A percentile compares a stretch with the other conserved stretches of the same genome.
Evolutionary conservation across 2,797 vertebrate species (phyloP).

Genomic region (Labeo calbasu): DNA sequence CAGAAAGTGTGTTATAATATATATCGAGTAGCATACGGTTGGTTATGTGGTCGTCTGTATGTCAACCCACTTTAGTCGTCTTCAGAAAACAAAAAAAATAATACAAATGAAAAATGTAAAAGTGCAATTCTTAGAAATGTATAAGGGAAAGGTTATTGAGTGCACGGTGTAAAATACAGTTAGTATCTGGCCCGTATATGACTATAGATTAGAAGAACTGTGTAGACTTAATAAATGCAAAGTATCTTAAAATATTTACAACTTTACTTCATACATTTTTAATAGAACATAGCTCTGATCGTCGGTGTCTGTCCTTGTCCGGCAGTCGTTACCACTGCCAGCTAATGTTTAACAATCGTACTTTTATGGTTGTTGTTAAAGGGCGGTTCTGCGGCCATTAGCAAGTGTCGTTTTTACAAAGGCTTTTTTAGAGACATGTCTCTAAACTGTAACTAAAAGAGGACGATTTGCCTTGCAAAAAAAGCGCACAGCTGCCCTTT

Average conservation of each 20-base stretch:
- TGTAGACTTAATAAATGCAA: neutral
- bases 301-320: neutral
- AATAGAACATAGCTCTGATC: neutral
- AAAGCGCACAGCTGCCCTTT: constrained; percentile 80
- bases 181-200: too few species aligned
- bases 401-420: constrained; percentile 56
- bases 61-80: neutral
- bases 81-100: neutral
- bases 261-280: constrained; percentile 7
- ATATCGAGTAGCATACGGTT: neutral
- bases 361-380: constrained; percentile 49
- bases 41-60: neutral
- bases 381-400: constrained; percentile 64
- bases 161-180: neutral
- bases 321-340: neutral
- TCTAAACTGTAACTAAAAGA: constrained; percentile 54
- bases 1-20: neutral
- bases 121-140: neutral
- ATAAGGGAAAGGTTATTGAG: neutral
- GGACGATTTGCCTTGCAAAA: constrained; percentile 77
- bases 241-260: neutral
- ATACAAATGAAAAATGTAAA: neutral
- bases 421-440: constrained; percentile 28
- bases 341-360: constrained; percentile 26
- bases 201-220: neutral